phyloP scores from a whole-genome alignment of 2,113 vertebrate species.

The Plectropomus leopardus region DNA sequence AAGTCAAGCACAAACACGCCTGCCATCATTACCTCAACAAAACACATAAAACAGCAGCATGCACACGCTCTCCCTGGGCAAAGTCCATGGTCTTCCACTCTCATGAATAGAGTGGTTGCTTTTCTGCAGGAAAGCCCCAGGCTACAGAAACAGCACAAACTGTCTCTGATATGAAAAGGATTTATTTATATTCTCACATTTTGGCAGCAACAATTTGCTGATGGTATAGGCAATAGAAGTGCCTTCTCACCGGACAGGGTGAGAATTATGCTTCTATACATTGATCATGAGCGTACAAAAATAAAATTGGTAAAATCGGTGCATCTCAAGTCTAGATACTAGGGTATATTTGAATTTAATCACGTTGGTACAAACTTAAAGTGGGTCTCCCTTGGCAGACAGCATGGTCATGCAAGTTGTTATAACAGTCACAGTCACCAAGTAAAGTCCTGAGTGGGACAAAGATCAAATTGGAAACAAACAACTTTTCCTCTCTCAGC shows the following conservation, averaged over 20 bases:
- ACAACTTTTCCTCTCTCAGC: no score
- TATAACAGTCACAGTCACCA: not conserved
- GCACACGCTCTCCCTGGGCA: not conserved
- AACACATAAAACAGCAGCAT: not conserved
- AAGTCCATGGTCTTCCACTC: not conserved
- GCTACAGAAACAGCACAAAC: conserved; percentile 18
- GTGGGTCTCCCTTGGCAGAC: conserved; percentile 1
- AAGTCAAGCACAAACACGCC: not conserved
- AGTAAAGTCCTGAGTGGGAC: not conserved
- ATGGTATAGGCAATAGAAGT: conserved; percentile 4
- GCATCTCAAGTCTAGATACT: not conserved
- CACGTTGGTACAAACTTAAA: conserved; percentile 1
- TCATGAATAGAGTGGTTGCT: conserved; percentile 35
- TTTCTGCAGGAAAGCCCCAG: conserved; percentile 24
- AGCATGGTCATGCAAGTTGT: not conserved
- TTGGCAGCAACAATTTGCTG: conserved; percentile 31
- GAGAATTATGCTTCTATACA: conserved; percentile 1
- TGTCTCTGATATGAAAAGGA: conserved; percentile 29
- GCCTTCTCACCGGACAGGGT: not conserved
- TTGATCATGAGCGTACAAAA: not conserved
- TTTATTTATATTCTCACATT: conserved; percentile 41
- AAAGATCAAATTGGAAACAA: not conserved
- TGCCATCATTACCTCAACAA: not conserved
- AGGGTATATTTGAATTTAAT: not conserved
- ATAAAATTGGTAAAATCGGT: not conserved